These are phyloP conservation scores for Atopsyche davidsoni DNA, from an alignment of 1,140 invertebrate genomes.

Conservation along the genomic window DNA sequence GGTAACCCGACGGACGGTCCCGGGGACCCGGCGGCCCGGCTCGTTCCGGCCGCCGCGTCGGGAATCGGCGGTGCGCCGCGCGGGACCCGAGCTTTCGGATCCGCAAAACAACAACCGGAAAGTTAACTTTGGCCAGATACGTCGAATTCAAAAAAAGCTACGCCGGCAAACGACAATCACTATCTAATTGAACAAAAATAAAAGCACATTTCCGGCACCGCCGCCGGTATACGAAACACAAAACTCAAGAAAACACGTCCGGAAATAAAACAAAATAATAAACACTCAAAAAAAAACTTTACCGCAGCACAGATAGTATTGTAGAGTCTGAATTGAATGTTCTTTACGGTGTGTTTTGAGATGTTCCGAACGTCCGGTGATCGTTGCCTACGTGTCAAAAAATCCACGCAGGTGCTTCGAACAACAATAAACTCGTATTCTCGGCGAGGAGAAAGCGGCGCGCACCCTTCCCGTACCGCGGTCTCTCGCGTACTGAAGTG, in stretches of 20 bases:
- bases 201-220: conserved; percentile 13
- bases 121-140: no score
- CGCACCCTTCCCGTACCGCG: conserved; percentile 7
- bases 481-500: conserved; percentile 10
- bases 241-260: no score
- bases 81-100: no score
- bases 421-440: conserved; percentile 12
- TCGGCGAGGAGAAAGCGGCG: background rate
- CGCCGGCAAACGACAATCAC: background rate
- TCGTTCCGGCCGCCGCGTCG: background rate
- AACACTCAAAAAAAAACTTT: no score
- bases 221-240: conserved; percentile 6
- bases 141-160: no score
- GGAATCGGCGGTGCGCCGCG: no score
- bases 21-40: background rate
- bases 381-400: conserved; percentile 14
- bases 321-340: background rate
- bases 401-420: conserved; percentile 5
- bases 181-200: conserved; percentile 5
- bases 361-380: background rate
- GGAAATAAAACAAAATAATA: no score
- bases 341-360: background rate
- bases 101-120: no score
- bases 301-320: no score
- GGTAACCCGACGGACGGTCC: conserved; percentile 3